Evolutionary conservation across 2,797 vertebrate species (phyloP).

Genomic region (Pseudotriccus pelzelni): DNA sequence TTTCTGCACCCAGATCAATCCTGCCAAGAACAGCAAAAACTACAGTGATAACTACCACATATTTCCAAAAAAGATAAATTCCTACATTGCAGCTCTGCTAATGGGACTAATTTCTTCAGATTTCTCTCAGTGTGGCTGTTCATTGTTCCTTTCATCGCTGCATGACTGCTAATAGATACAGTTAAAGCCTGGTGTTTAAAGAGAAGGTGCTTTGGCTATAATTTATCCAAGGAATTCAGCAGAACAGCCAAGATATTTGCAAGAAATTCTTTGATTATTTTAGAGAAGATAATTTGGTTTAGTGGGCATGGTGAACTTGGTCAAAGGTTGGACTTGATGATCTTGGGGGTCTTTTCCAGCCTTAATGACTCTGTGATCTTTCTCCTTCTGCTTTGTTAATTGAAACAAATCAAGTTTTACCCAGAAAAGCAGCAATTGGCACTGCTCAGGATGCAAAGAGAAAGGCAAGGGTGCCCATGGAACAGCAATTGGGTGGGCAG

Average conservation of each 20-base stretch:
- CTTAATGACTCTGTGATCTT: background rate
- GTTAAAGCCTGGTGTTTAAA: background rate
- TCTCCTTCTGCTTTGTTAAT: background rate
- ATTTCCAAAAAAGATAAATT: background rate
- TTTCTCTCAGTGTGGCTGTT: background rate
- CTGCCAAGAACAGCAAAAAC: rapidly evolving
- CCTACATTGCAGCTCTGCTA: background rate
- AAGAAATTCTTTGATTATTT: background rate
- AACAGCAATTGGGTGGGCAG: background rate
- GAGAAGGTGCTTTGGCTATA: background rate
- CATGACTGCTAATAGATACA: background rate
- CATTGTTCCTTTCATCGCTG: background rate
- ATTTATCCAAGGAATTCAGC: background rate
- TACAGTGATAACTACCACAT: rapidly evolving
- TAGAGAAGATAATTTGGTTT: background rate
- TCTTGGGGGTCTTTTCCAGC: background rate
- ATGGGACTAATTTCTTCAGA: background rate
- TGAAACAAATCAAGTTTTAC: background rate
- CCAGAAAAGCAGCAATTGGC: background rate
- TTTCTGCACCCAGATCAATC: background rate
- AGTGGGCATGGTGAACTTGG: too few relatives aligned
- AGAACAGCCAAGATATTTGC: background rate
- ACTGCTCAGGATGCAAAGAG: background rate
- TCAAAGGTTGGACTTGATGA: background rate
- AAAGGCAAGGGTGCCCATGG: background rate